Base-by-base conservation (phyloP, 2,888 invertebrate genomes). In the Ypsolopha sequella region DNA sequence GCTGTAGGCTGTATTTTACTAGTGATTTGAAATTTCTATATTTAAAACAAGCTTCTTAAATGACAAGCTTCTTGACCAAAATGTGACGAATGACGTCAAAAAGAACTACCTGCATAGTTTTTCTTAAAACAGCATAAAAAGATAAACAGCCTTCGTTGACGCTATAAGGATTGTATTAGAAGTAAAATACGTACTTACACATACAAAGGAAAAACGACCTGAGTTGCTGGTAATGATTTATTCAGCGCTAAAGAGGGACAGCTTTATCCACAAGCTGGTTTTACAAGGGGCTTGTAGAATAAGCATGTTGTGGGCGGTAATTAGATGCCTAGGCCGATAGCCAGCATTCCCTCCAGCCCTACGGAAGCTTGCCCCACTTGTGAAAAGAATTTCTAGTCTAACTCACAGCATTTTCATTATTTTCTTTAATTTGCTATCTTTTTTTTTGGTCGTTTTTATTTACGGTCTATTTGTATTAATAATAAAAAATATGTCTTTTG, bases 261-360 rank as follows among this genome's bases (percentile, higher is more conserved):
- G 69, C 67, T 66, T 68, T 69, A 69, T 73, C 69, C 63, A 68
- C 68, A 68, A 64, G 58, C 53, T 48, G 47, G 46, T 36, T 43
- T 45, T 41, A 54, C 53, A 56, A 55, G 64, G 67, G 63, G 60
- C 61, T 56, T 63, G 59, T 56, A 60, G 53, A 61, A 57, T 66
- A 66, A 61, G 62, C 68, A 65, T 63, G 66, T 24, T 58, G 57
- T 61, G 58, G 66, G 67, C 56, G 63, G 66, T 73, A 79, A 80
- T 78, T 80, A 82, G 81, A 84, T 81, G 70, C 66, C 70, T 68
- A 66, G 66, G 53, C 67, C 65, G 79, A 82, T 82, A 80, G 52
- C 52, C 51, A 51, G 14, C 51, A 38, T 38, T 38, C 49, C 34
- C 41, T 34, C 36, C 38, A 36, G 48, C 48, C 48, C 48, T 24